These are phyloP conservation scores for Liposcelis brunnea DNA, from an alignment of 2,888 invertebrate species.

Conservation along the genomic window DNA sequence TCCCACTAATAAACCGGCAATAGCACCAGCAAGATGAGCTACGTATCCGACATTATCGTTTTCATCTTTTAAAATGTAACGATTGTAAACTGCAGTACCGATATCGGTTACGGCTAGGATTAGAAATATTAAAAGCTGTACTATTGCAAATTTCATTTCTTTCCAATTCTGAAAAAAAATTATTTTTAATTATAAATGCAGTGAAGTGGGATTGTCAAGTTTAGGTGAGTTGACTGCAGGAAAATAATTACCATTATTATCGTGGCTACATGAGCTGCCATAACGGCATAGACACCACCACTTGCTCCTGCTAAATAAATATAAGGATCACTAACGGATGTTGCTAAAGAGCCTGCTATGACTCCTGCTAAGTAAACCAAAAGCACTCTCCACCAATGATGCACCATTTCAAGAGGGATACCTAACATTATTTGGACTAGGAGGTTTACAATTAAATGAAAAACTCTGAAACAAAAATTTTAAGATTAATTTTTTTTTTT, in stretches of 20 bases:
- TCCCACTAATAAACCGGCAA: constrained; percentile 71
- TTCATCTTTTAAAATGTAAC: constrained; percentile 32
- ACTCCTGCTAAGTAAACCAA: constrained; percentile 72
- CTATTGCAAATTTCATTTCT: constrained; percentile 87
- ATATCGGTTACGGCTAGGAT: constrained; percentile 68
- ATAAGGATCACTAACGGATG: constrained; percentile 58
- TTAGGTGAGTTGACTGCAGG: too few relatives aligned
- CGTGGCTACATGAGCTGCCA: constrained; percentile 84
- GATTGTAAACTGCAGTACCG: constrained; percentile 77
- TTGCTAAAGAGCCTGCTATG: constrained; percentile 65
- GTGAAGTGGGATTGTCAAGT: too few relatives aligned
- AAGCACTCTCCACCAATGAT: constrained; percentile 83
- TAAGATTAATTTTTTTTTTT: constrained; percentile 9
- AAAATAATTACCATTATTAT: constrained; percentile 55
- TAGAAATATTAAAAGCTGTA: constrained; percentile 67
- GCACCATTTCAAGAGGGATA: constrained; percentile 89
- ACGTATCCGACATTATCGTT: constrained; percentile 56
- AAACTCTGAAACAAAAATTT: constrained; percentile 36
- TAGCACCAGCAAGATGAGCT: constrained; percentile 82
- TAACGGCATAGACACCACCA: constrained; percentile 86
- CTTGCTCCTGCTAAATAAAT: constrained; percentile 84
- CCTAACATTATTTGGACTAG: constrained; percentile 85
- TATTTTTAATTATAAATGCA: constrained; percentile 10
- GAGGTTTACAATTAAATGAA: constrained; percentile 80
- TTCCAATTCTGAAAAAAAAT: constrained; percentile 65